phyloP scores from a whole-genome alignment of 2,113 vertebrate species.

The Serinus canaria region DNA sequence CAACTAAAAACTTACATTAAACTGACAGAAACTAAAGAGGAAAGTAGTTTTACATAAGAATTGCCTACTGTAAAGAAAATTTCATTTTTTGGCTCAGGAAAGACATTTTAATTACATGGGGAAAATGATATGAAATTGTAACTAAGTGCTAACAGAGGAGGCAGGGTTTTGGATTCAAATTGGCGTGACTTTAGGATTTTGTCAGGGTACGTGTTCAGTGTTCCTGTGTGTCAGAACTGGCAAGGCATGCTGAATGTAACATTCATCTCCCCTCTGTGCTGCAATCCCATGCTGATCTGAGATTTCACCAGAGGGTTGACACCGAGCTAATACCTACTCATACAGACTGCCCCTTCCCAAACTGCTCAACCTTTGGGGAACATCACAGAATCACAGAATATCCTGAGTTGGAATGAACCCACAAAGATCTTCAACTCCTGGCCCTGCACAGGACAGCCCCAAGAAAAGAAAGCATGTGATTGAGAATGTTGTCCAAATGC shows the following conservation, averaged over 20 bases:
- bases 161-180: background rate
- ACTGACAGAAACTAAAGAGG: background rate
- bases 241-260: background rate
- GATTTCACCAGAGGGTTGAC: background rate
- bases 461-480: background rate
- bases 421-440: background rate
- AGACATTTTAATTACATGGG: background rate
- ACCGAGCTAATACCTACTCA: background rate
- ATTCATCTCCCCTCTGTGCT: background rate
- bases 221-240: background rate
- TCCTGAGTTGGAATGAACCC: background rate
- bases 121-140: conserved; percentile 16
- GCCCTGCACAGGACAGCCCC: background rate
- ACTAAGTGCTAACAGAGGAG: background rate
- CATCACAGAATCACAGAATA: background rate
- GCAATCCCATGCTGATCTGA: background rate
- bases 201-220: background rate
- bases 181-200: background rate
- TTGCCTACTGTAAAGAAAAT: background rate
- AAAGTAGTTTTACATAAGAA: background rate
- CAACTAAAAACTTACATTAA: background rate
- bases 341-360: background rate
- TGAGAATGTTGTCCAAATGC: background rate
- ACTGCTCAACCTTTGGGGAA: background rate
- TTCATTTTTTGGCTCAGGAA: conserved; percentile 13